phyloP scores from a whole-genome alignment of 2,113 vertebrate genomes.

The Elanus axillaris region DNA sequence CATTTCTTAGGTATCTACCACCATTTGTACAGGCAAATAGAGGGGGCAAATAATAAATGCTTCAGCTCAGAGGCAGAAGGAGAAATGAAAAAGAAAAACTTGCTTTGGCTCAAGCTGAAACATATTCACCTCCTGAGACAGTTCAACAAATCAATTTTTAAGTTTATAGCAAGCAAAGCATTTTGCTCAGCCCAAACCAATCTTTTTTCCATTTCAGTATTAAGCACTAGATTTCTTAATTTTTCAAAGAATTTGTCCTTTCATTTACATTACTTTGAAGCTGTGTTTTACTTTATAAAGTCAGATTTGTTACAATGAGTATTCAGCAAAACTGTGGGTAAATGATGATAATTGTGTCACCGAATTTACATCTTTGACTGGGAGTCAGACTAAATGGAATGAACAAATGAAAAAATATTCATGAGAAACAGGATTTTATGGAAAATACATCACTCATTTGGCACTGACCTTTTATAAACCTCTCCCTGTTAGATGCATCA shows the following conservation, averaged over 20 bases:
- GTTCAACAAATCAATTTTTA: not conserved
- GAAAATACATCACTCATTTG: not conserved
- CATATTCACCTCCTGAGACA: not conserved
- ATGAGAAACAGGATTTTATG: not conserved
- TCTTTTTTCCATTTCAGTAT: not conserved
- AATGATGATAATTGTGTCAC: not conserved
- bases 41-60: not conserved
- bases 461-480: not conserved
- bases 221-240: not conserved
- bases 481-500: not conserved
- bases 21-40: not conserved
- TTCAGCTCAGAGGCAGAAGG: not conserved
- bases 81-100: slow-evolving; percentile 21
- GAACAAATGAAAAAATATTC: not conserved
- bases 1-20: not conserved
- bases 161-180: not conserved
- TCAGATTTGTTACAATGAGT: not conserved
- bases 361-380: not conserved
- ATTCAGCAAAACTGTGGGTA: not conserved
- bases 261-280: not conserved
- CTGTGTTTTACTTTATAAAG: not conserved
- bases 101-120: slow-evolving; percentile 19
- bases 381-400: not conserved
- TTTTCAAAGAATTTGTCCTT: not conserved
- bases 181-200: not conserved